Evolutionary conservation across 2,888 invertebrate species (phyloP).

Genomic region (Malthinus flaveolus): DNA sequence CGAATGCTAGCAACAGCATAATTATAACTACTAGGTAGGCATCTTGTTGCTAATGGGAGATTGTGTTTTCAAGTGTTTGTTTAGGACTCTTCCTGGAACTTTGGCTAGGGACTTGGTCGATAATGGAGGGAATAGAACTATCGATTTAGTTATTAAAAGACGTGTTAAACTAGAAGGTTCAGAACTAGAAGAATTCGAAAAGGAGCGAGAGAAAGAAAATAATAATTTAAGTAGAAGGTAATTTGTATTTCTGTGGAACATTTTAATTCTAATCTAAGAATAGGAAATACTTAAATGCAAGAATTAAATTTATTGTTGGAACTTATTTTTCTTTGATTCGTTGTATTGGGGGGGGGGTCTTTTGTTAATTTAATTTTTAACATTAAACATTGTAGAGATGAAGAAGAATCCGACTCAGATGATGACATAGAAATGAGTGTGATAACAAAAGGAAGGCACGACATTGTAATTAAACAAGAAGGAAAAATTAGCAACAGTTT

Average conservation of each 20-base stretch:
- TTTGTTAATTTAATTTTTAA: too few species aligned
- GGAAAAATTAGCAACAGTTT: constrained; percentile 69
- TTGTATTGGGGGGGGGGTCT: too few species aligned
- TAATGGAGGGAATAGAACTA: constrained; percentile 70
- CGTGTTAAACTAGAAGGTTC: constrained; percentile 75
- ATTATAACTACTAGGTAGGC: constrained; percentile 84
- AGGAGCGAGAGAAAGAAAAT: constrained; percentile 60
- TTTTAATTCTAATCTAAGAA: too few species aligned
- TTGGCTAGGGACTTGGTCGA: constrained; percentile 79
- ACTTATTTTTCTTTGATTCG: too few species aligned
- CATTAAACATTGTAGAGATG: constrained; percentile 57
- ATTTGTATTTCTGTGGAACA: background rate
- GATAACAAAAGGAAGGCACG: constrained; percentile 79
- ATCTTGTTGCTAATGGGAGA: background rate
- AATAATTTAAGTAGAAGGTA: constrained; percentile 45
- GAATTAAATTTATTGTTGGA: too few species aligned
- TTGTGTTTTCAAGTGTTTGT: constrained; percentile 3
- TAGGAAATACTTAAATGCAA: too few species aligned
- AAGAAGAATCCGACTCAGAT: constrained; percentile 79
- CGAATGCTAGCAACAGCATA: constrained; percentile 89
- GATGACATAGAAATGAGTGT: constrained; percentile 84
- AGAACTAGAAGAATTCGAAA: constrained; percentile 76
- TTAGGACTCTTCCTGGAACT: constrained; percentile 79
- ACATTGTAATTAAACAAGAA: constrained; percentile 82
- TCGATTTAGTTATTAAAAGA: constrained; percentile 71